Conservation (phyloP, 2,797 vertebrate species). For the Botia kubotai region DNA sequence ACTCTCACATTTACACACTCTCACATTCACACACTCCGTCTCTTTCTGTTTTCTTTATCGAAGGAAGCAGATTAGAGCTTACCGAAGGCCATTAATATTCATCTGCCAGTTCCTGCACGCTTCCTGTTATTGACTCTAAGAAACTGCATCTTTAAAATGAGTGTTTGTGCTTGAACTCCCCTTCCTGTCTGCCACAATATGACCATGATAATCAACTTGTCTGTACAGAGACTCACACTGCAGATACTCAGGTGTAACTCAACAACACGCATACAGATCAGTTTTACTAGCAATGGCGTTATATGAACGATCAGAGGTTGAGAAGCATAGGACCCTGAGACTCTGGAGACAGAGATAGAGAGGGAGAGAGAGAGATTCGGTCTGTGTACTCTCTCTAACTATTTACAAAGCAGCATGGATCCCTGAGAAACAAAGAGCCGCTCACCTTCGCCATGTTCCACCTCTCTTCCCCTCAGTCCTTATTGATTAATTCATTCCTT, state of each 20-base stretch:
- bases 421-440: constrained; percentile 44
- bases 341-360: constrained; percentile 50
- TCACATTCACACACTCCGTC: neutral
- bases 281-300: neutral
- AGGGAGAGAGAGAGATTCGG: constrained; percentile 5
- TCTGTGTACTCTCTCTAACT: constrained; percentile 63
- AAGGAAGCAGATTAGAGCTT: constrained; percentile 27
- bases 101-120: constrained; percentile 6
- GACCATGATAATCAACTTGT: constrained; percentile 19
- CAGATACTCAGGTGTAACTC: neutral
- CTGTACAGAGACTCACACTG: neutral
- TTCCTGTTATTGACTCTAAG: constrained; percentile 37
- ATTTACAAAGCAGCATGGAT: constrained; percentile 59
- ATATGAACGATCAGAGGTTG: constrained; percentile 17
- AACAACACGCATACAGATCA: constrained; percentile 8
- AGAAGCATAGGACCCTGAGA: neutral
- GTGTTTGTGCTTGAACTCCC: constrained; percentile 56
- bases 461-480: constrained; percentile 32
- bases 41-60: constrained; percentile 5
- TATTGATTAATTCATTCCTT: constrained; percentile 55
- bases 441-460: constrained; percentile 50
- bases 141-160: constrained; percentile 29
- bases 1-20: neutral
- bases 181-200: neutral
- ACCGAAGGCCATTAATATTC: constrained; percentile 37